Evolutionary conservation across 2,113 vertebrate genomes (phyloP).

Genomic region (Elaphurus davidianus): DNA sequence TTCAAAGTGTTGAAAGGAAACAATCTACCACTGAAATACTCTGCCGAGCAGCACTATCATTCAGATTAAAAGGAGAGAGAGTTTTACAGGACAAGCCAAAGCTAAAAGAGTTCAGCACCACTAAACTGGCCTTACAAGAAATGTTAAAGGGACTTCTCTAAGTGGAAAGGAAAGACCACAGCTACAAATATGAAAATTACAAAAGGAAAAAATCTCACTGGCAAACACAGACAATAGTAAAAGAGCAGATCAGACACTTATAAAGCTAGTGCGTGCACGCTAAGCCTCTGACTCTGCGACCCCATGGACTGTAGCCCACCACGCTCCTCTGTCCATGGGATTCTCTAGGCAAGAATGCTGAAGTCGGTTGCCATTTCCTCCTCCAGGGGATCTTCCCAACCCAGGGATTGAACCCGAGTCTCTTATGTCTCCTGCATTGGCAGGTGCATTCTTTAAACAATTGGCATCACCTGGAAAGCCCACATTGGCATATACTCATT

Average conservation of each 20-base stretch:
- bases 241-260: neutral
- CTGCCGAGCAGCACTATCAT: neutral
- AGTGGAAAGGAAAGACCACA: neutral
- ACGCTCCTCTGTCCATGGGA: neutral
- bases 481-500: neutral
- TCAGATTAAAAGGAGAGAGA: neutral
- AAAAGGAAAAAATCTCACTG: neutral
- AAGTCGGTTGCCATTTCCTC: neutral
- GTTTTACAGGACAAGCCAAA: neutral
- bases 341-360: neutral
- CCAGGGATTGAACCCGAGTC: neutral
- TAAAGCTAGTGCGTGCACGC: neutral
- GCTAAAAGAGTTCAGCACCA: neutral
- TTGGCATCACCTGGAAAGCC: neutral
- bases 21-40: neutral
- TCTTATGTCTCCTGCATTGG: neutral
- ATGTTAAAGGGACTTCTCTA: neutral
- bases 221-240: neutral
- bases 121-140: neutral
- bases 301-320: neutral
- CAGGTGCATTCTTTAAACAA: neutral
- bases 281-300: neutral
- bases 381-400: neutral
- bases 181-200: neutral
- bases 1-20: neutral